A percentile compares a stretch with the other conserved stretches of the same genome.
Evolutionary conservation across 2,113 vertebrate genomes (phyloP).

Genomic region (Myotis lucifugus): DNA sequence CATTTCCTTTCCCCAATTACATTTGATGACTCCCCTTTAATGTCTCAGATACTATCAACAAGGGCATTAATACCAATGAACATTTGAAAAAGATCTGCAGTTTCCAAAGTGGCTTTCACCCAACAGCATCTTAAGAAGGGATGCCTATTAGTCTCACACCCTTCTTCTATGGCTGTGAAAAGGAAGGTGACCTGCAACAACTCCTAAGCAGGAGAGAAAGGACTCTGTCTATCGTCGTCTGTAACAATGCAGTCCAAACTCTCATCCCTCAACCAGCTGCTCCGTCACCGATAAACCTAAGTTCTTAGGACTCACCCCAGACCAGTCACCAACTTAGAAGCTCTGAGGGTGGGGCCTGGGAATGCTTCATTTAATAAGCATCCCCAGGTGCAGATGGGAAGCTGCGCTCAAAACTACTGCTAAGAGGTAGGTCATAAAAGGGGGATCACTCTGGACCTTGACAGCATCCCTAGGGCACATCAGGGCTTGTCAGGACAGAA

Average conservation of each 20-base stretch:
- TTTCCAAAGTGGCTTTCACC: neutral
- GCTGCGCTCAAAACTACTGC: neutral
- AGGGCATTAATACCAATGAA: neutral
- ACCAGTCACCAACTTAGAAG: neutral
- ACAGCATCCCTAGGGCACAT: neutral
- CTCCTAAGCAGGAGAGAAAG: neutral
- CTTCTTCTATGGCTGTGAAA: neutral
- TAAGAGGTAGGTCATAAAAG: neutral
- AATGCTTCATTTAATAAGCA: neutral
- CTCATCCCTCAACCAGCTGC: neutral
- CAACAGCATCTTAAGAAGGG: neutral
- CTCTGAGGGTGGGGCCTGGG: neutral
- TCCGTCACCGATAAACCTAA: neutral
- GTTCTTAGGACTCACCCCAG: neutral
- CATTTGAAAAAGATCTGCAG: neutral
- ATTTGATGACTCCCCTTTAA: neutral
- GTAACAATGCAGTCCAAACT: neutral
- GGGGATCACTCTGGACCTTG: neutral
- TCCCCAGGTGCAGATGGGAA: neutral
- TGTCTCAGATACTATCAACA: neutral
- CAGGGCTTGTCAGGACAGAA: neutral
- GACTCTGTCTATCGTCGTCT: neutral
- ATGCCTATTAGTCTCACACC: accelerated
- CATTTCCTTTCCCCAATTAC: neutral
- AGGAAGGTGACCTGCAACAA: accelerated